phyloP scores from a whole-genome alignment of 1,140 invertebrate species.

The Euura saliciscinereae region DNA sequence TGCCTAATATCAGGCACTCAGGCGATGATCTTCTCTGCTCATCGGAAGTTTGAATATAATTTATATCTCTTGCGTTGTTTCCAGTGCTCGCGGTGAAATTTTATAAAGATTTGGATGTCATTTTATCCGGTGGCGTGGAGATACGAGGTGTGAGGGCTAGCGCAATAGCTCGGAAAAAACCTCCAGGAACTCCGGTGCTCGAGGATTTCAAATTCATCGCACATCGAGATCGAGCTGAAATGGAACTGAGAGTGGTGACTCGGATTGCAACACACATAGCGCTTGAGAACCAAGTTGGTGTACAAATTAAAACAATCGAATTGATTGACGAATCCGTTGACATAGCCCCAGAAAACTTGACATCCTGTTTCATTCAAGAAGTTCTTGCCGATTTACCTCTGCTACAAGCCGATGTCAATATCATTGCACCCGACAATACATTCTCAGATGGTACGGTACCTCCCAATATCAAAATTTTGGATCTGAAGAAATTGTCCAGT shows the following conservation, averaged over 20 bases:
- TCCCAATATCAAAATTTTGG: conserved; percentile 59
- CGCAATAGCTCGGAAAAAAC: conserved; percentile 72
- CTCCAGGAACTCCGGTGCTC: conserved; percentile 68
- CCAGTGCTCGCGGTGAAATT: neutral
- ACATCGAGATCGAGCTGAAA: conserved; percentile 55
- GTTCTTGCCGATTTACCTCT: conserved; percentile 64
- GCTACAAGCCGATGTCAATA: conserved; percentile 58
- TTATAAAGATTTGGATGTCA: conserved; percentile 36
- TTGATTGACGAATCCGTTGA: conserved; percentile 53
- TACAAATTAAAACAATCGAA: conserved; percentile 78
- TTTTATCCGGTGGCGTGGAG: conserved; percentile 74
- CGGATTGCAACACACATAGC: conserved; percentile 69
- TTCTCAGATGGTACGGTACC: conserved; percentile 62
- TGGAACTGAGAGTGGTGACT: conserved; percentile 52
- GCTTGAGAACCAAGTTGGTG: conserved; percentile 72
- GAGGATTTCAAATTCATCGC: conserved; percentile 78
- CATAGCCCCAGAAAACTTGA: conserved; percentile 24
- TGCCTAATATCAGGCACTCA: too few relatives aligned
- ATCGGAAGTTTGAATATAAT: too few relatives aligned
- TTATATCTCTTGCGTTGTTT: too few relatives aligned
- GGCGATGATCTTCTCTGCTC: too few relatives aligned
- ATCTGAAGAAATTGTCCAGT: conserved; percentile 54
- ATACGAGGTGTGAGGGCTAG: conserved; percentile 79
- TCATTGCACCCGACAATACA: conserved; percentile 55
- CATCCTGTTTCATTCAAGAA: conserved; percentile 60